Base-by-base conservation (phyloP, 1,140 invertebrate species). In the Ceratina calcarata region DNA sequence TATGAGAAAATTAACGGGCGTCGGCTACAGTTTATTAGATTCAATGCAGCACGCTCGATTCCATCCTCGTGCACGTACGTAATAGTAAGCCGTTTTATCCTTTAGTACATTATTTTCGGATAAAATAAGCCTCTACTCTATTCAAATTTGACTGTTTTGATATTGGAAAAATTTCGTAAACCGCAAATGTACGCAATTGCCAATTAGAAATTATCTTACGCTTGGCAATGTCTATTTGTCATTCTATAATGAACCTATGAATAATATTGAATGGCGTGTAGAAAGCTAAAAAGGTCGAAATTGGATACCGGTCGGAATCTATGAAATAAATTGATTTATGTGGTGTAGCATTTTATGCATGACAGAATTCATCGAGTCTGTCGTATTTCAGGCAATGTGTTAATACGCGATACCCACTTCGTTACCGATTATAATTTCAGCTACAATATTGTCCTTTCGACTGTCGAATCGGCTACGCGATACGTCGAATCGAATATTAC, bases 1-100 rank as follows among this genome's bases (percentile, higher is more conserved):
- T 85, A 85, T 82, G 55, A 60, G 80, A 67, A 70, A 86, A 86
- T 85, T 78, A 78, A 85, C 65, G 57, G 83, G 65, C 53, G 66
- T 45, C 74, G 70, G 83, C 49, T 58, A 68, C 65, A 53, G 80
- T 75, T 86, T 85, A 86, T 86, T 86, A 85, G 68, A 85, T 86
- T 78, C 74, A 78, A 82, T 51, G 70, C 60, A 64, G 49, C 57
- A 49, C 57, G 32, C 45, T 13, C 20, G 76, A 13, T 71, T 66
- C 55, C n/a, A 57, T 57, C n/a, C 32, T 27, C 12, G 27, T 22
- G 57, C 18, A 16, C 32, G 18, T 45, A 16, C 68, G 53, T 32
- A 27, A n/a, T 13, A 2, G 53, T 55, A 13, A 55, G 55, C 55
- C 55, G 55, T 57, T 57, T 57, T 10, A 57, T 57, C 55, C n/a